These are phyloP conservation scores for Drosophila prosaltans DNA, from an alignment of 1,140 invertebrate genomes.

Conservation along the genomic window DNA sequence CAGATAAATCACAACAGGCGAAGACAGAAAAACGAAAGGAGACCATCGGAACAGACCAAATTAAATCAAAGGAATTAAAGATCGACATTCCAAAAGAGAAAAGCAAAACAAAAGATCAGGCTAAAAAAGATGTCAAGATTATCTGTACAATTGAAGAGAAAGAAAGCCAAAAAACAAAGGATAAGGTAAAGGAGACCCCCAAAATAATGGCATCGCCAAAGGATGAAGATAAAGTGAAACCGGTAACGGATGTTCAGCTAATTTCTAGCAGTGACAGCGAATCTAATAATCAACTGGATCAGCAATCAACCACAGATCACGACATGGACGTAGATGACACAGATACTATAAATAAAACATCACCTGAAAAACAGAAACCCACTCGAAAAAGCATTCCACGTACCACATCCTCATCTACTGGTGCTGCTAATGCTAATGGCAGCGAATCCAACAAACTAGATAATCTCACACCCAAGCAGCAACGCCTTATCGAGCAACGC, in stretches of 20 bases:
- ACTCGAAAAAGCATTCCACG: background rate
- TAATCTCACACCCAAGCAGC: slow-evolving; percentile 71
- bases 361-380: slow-evolving; percentile 8
- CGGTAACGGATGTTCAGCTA: slow-evolving; percentile 24
- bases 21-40: background rate
- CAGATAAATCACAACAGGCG: background rate
- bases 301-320: slow-evolving; percentile 37
- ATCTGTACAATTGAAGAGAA: background rate
- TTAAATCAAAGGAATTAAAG: background rate
- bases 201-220: background rate
- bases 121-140: background rate
- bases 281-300: slow-evolving; percentile 2
- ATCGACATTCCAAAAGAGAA: background rate
- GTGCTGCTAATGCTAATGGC: background rate
- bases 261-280: slow-evolving; percentile 52
- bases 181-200: too few relatives aligned
- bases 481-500: slow-evolving; percentile 64
- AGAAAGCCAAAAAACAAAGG: background rate
- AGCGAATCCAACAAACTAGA: slow-evolving; percentile 22
- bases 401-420: background rate
- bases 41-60: background rate
- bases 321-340: slow-evolving; percentile 55
- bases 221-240: background rate
- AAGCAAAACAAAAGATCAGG: background rate
- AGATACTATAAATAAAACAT: slow-evolving; percentile 29